A percentile compares a stretch with the other conserved stretches of the same genome.
phyloP scores from a whole-genome alignment of 2,888 invertebrate genomes.

The Trichopria drosophilae region DNA sequence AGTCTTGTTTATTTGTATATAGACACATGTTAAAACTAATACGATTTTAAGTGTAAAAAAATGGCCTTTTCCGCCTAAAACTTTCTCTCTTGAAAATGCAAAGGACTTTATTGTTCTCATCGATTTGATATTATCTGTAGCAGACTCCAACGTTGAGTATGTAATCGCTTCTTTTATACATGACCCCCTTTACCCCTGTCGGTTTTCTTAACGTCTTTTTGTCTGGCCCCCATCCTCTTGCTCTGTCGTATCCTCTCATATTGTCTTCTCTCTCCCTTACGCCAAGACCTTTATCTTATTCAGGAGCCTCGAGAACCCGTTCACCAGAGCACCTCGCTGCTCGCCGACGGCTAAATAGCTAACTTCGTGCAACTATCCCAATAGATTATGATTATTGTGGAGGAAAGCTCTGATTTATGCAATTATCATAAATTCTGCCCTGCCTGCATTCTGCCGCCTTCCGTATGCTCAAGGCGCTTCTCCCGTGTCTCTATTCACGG shows the following conservation, averaged over 20 bases:
- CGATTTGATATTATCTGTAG: too few species aligned
- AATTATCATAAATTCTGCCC: slow-evolving; percentile 57
- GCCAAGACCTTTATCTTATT: slow-evolving; percentile 51
- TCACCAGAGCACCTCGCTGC: slow-evolving; percentile 40
- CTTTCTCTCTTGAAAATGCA: too few species aligned
- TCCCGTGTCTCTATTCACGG: slow-evolving; percentile 50
- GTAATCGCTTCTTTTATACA: too few species aligned
- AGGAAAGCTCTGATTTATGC: slow-evolving; percentile 58
- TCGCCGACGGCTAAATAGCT: slow-evolving; percentile 56
- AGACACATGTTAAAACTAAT: too few species aligned
- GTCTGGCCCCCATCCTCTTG: too few species aligned
- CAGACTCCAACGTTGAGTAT: too few species aligned
- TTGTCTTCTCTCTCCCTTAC: slow-evolving; percentile 35
- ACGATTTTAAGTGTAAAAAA: too few species aligned
- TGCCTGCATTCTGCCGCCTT: slow-evolving; percentile 46
- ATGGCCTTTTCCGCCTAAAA: too few species aligned
- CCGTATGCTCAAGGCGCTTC: slow-evolving; percentile 53
- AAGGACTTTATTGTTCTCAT: too few species aligned
- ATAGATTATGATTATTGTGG: slow-evolving; percentile 58
- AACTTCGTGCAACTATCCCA: slow-evolving; percentile 57
- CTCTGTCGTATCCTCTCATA: slow-evolving; percentile 32
- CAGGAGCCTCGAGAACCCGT: slow-evolving; percentile 42
- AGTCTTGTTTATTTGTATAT: too few species aligned
- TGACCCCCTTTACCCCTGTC: too few species aligned
- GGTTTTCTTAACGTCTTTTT: too few species aligned